Percentiles rank a stretch among this genome's conserved stretches.
These are phyloP conservation scores for Umimayanthus chanpuru DNA, from an alignment of 92 coral and sea anemone genomes.

Conservation along the genomic window DNA sequence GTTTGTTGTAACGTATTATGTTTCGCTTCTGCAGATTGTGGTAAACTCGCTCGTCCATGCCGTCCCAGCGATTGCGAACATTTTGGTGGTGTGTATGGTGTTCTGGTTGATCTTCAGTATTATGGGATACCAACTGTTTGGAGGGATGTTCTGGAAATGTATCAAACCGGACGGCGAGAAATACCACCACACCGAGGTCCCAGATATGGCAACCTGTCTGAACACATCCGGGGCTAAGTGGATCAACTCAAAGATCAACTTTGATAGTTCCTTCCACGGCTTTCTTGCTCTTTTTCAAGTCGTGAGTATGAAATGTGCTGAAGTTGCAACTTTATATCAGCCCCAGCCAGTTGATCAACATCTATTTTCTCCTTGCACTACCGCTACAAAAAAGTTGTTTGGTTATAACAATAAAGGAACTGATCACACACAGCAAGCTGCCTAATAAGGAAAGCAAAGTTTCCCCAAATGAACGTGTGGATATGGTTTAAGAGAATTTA, in stretches of 20 bases:
- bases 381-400: too few relatives aligned
- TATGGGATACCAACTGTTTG: constrained; percentile 94
- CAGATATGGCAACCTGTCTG: constrained; percentile 39
- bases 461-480: too few relatives aligned
- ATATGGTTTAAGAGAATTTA: too few relatives aligned
- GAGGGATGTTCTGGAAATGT: constrained; percentile 88
- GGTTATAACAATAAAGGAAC: too few relatives aligned
- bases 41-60: constrained; percentile 96
- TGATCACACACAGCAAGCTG: too few relatives aligned
- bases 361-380: too few relatives aligned
- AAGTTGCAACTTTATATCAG: too few relatives aligned
- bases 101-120: constrained; percentile 99
- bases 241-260: constrained; percentile 92
- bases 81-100: constrained; percentile 90
- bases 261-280: constrained; percentile 85
- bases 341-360: too few relatives aligned
- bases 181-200: neutral
- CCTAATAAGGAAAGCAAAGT: too few relatives aligned
- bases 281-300: constrained; percentile 98
- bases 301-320: constrained; percentile 58
- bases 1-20: neutral
- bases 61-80: constrained; percentile 97
- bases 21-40: constrained; percentile 72
- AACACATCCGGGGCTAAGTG: constrained; percentile 59
- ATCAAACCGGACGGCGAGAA: constrained; percentile 18